phyloP scores from a whole-genome alignment of 2,113 vertebrate genomes.

The Alectura lathami region DNA sequence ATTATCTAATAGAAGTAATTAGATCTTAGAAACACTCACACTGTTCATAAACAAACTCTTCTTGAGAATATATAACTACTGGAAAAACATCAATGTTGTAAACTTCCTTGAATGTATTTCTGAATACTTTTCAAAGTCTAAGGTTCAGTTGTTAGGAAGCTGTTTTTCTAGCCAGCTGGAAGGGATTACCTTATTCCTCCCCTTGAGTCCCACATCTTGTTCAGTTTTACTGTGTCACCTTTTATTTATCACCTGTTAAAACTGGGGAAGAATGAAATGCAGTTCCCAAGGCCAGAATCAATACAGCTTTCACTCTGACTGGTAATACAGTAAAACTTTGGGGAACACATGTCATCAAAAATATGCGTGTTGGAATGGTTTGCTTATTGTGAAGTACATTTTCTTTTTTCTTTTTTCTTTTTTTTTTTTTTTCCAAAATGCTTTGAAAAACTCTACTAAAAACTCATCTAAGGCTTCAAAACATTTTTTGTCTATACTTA shows the following conservation, averaged over 20 bases:
- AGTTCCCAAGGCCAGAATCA: conserved; percentile 23
- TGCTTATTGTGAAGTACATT: neutral
- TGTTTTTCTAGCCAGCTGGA: neutral
- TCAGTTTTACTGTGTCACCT: conserved; percentile 7
- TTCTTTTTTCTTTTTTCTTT: neutral
- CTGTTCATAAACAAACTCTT: neutral
- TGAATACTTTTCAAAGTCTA: neutral
- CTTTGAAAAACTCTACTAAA: neutral
- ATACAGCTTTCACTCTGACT: neutral
- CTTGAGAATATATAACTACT: neutral
- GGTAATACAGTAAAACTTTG: neutral
- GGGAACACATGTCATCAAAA: neutral
- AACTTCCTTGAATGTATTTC: neutral
- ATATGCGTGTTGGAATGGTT: neutral
- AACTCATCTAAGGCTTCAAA: neutral
- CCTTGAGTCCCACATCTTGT: neutral
- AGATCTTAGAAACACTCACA: neutral
- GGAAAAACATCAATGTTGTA: neutral
- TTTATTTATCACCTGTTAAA: conserved; percentile 31
- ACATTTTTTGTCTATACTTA: neutral
- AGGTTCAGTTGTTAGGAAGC: neutral
- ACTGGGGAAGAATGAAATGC: neutral
- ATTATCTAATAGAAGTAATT: neutral
- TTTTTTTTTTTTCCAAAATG: neutral
- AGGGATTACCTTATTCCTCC: neutral